Evolutionary conservation across 2,113 vertebrate species (phyloP), one percentile per base, ranked within the genome.

Genomic region (Oostethus manadensis): DNA sequence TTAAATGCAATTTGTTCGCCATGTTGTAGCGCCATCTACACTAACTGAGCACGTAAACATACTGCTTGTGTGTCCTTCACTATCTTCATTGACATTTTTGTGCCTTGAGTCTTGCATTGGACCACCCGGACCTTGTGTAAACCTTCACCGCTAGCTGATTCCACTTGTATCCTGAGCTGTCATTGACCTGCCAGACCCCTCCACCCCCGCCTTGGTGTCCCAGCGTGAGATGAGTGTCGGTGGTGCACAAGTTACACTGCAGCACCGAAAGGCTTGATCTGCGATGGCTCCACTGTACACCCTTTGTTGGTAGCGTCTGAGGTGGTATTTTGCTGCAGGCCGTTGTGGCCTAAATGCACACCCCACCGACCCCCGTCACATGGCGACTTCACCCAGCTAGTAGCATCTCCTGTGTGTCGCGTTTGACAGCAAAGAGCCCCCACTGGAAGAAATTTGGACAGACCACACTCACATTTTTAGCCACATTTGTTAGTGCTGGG

Each of bases 61-160:
- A 26, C 23, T 26, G 71, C 68, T 43, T 54, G 71, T 57, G 57
- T 62, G 68, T 58, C 74, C 60, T 73, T 42, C 45, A 70, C 63
- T 74, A 73, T 87, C 78, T 84, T 68, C 79, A 66, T 78, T 79
- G 73, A 84, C 76, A 88, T 90, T 80, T 87, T 88, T 89, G 66
- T 68, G 62, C 22, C 57, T 70, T 82, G 57, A 77, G 83, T 89
- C 79, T 87, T 73, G 35, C 13, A 51, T 44, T 13, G 8, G 89
- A 89, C 86, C 87, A 86, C 89, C 89, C 86, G 59, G 79, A 74
- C 75, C 75, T 86, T 81, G 77, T 66, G 71, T 87, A 88, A 86
- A 87, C 83, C 83, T 70, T 62, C 58, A 6, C 47, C 46, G 21
- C 65, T 65, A 74, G 74, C 58, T 23, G 51, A 73, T 75, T 61